Conservation (phyloP, 2,113 vertebrate species). For the Spea multiplicata region DNA sequence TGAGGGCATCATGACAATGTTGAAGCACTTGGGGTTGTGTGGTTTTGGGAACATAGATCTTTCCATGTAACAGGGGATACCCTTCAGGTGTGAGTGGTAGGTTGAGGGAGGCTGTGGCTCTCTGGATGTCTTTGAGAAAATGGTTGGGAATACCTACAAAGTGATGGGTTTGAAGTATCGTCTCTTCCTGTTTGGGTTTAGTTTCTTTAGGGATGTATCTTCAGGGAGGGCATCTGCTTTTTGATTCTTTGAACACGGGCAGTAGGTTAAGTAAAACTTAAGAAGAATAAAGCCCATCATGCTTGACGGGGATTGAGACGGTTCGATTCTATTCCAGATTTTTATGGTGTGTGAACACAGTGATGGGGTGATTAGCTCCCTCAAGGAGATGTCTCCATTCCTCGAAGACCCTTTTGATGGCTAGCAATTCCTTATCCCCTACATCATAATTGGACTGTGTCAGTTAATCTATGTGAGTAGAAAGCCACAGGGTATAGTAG, state of each 20-base stretch:
- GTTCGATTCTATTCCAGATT: not conserved
- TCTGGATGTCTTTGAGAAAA: not conserved
- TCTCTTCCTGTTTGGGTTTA: too few relatives aligned
- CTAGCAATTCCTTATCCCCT: not conserved
- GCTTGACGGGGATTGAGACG: not conserved
- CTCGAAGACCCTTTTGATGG: not conserved
- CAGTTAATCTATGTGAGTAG: too few relatives aligned
- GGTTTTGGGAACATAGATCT: not conserved
- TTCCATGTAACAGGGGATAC: not conserved
- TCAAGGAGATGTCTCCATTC: not conserved
- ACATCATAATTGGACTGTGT: too few relatives aligned
- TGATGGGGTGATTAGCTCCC: not conserved
- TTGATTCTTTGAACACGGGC: not conserved
- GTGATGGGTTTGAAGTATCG: too few relatives aligned
- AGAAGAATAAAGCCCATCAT: not conserved
- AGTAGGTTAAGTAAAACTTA: not conserved
- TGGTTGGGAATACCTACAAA: too few relatives aligned
- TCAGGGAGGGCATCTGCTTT: not conserved
- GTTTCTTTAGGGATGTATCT: not conserved
- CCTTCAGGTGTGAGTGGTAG: not conserved
- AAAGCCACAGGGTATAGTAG: too few relatives aligned
- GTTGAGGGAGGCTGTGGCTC: not conserved
- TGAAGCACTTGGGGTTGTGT: not conserved
- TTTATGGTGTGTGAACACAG: not conserved
- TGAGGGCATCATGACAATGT: not conserved